These are phyloP conservation scores for Zeugodacus cucurbitae DNA, from an alignment of 1,140 invertebrate species.

Conservation along the genomic window DNA sequence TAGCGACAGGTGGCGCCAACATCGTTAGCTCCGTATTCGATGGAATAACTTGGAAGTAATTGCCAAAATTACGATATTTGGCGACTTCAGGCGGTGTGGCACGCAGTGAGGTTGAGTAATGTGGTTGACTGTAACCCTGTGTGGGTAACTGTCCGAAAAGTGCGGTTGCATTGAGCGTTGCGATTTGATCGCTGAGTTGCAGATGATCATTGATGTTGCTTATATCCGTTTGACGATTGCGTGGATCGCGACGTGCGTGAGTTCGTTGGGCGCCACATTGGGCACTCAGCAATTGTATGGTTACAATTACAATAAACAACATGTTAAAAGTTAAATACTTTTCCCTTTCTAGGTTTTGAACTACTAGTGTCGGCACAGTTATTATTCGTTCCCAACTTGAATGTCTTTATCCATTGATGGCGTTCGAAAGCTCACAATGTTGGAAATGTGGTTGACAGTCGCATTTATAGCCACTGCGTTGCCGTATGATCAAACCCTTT, in stretches of 20 bases:
- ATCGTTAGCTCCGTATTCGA: not conserved
- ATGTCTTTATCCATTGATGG: not conserved
- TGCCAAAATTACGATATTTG: slow-evolving; percentile 59
- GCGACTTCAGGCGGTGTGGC: slow-evolving; percentile 53
- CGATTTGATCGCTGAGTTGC: not conserved
- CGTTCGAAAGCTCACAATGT: slow-evolving; percentile 12
- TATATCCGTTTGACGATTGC: not conserved
- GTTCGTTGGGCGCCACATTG: not conserved
- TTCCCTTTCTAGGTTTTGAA: not conserved
- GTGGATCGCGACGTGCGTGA: not conserved
- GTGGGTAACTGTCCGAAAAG: not conserved
- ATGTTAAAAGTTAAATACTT: not conserved
- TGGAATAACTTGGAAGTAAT: slow-evolving; percentile 46
- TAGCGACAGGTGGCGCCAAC: not conserved
- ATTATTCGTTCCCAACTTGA: not conserved
- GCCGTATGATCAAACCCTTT: not conserved
- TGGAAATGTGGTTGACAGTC: not conserved
- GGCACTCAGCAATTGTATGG: not conserved
- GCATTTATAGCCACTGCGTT: slow-evolving; percentile 27
- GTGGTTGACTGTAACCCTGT: slow-evolving; percentile 1
- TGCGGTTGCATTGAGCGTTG: not conserved
- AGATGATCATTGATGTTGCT: not conserved
- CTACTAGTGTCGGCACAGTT: not conserved
- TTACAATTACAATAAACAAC: not conserved
- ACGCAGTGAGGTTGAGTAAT: slow-evolving; percentile 50